phyloP scores from a whole-genome alignment of 2,888 invertebrate species.

The Hypercompe scribonia region DNA sequence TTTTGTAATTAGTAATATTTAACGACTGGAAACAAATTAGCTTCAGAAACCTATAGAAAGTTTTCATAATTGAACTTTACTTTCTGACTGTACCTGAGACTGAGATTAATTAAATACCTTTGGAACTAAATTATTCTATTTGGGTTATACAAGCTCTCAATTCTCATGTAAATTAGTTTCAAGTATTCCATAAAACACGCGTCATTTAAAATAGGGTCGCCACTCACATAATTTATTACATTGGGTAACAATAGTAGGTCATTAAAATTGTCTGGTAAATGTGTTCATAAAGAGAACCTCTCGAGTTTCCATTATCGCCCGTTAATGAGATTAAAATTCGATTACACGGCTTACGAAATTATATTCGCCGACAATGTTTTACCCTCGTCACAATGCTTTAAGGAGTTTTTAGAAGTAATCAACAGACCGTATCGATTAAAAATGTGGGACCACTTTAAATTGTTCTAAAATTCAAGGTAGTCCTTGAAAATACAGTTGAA shows the following conservation, averaged over 20 bases:
- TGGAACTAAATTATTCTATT: background rate
- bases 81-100: background rate
- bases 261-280: conserved; percentile 51
- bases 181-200: background rate
- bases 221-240: conserved; percentile 31
- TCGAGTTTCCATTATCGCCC: conserved; percentile 61
- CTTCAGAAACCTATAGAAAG: background rate
- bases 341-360: conserved; percentile 63
- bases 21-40: background rate
- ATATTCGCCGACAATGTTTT: conserved; percentile 52
- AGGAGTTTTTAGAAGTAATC: conserved; percentile 42
- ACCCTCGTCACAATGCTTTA: conserved; percentile 53
- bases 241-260: conserved; percentile 32
- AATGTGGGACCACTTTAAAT: conserved; percentile 20
- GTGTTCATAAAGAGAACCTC: conserved; percentile 51
- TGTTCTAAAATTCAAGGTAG: background rate
- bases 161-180: conserved; percentile 2
- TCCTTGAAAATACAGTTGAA: background rate
- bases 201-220: conserved; percentile 20
- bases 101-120: background rate
- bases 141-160: background rate
- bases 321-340: conserved; percentile 69
- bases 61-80: background rate
- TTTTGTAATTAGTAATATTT: background rate
- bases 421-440: conserved; percentile 31